These are phyloP conservation scores for Hydrochoerus hydrochaeris DNA, from an alignment of 2,113 vertebrate species.

Conservation along the genomic window DNA sequence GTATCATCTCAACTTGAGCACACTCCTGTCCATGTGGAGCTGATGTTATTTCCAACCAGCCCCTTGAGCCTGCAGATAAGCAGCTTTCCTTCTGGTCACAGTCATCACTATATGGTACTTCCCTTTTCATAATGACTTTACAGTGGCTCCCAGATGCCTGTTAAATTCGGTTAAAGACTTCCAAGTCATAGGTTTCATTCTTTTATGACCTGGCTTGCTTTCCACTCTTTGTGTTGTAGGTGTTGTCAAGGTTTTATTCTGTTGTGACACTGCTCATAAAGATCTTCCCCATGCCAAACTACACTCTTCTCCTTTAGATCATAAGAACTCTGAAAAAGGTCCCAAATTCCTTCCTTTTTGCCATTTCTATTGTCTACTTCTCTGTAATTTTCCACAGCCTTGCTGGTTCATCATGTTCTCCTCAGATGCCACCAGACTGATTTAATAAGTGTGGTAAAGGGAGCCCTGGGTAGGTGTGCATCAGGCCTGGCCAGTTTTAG, in stretches of 20 bases:
- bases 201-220: neutral
- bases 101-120: neutral
- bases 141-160: neutral
- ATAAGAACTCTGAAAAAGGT: neutral
- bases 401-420: neutral
- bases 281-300: neutral
- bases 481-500: neutral
- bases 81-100: neutral
- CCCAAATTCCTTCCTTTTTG: too few species aligned
- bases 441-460: neutral
- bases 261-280: neutral
- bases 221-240: neutral
- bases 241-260: neutral
- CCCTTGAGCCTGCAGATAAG: neutral
- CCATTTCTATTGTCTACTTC: neutral
- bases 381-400: neutral
- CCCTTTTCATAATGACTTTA: neutral
- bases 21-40: neutral
- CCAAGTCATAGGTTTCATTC: neutral
- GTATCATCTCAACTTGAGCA: accelerated
- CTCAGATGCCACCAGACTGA: neutral
- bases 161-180: neutral
- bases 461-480: neutral
- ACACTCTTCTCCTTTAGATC: neutral
- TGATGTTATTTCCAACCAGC: accelerated